A percentile compares a stretch with the other conserved stretches of the same genome.
Conservation (phyloP, 1,140 invertebrate species). For the Diuraphis noxia region DNA sequence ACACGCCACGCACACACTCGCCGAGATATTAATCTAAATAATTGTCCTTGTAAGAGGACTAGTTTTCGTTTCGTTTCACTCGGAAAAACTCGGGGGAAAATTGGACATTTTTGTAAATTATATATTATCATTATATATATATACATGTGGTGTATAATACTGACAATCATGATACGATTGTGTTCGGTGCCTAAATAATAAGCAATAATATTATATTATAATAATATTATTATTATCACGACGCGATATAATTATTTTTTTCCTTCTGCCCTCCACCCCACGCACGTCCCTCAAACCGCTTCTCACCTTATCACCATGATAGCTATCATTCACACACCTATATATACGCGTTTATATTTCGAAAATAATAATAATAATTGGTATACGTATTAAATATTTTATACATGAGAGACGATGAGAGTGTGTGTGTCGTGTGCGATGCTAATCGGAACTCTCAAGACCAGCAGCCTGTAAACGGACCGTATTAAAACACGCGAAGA, state of each 20-base stretch:
- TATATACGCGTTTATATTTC: not conserved
- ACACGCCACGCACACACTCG: not conserved
- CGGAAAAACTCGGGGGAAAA: slow-evolving; percentile 45
- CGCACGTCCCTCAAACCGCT: not conserved
- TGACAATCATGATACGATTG: slow-evolving; percentile 45
- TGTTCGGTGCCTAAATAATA: not conserved
- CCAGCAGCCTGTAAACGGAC: slow-evolving; percentile 48
- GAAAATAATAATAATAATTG: slow-evolving; percentile 27
- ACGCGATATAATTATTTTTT: slow-evolving; percentile 4
- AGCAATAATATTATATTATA: not conserved
- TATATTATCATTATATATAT: not conserved
- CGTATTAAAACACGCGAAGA: slow-evolving; percentile 14
- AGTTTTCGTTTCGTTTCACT: slow-evolving; percentile 53
- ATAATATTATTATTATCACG: slow-evolving; percentile 23
- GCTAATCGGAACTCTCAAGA: slow-evolving; percentile 41
- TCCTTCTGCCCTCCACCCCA: not conserved
- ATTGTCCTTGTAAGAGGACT: slow-evolving; percentile 54
- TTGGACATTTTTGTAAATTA: not conserved
- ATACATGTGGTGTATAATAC: not conserved
- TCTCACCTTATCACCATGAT: not conserved
- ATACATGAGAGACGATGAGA: no score
- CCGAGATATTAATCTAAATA: slow-evolving; percentile 51
- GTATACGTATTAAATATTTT: no score
- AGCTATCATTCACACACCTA: slow-evolving; percentile 17
- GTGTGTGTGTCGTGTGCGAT: slow-evolving; percentile 16